Percentiles rank a stretch among this genome's conserved stretches.
Conservation (phyloP, 2,888 invertebrate species). For the Drosophila nr. fundita region DNA sequence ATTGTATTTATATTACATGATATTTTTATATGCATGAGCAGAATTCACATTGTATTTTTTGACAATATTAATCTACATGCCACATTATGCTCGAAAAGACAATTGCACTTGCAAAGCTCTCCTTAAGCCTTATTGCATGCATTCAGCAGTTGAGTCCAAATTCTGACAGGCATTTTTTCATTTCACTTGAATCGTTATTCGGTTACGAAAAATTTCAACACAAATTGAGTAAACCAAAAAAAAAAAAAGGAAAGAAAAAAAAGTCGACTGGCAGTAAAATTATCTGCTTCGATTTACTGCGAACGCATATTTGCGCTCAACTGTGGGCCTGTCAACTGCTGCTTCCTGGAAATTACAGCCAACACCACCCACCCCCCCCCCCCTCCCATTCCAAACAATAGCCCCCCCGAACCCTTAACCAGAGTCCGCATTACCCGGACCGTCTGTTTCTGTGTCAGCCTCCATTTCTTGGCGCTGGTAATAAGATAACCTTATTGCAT, state of each 20-base stretch:
- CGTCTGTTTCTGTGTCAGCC: slow-evolving; percentile 4
- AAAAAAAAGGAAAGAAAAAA: neutral
- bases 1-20: neutral
- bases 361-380: neutral
- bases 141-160: neutral
- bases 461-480: slow-evolving; percentile 53
- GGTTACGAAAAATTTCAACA: slow-evolving; percentile 12
- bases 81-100: neutral
- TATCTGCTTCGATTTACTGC: slow-evolving; percentile 56
- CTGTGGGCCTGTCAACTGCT: slow-evolving; percentile 47
- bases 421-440: neutral
- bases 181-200: slow-evolving; percentile 1
- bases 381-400: neutral
- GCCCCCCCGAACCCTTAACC: neutral
- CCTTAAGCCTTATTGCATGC: neutral
- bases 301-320: slow-evolving; percentile 29
- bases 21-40: neutral
- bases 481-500: slow-evolving; percentile 80
- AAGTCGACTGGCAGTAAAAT: slow-evolving; percentile 17
- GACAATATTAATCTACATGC: neutral
- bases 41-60: neutral
- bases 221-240: slow-evolving; percentile 36
- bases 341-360: neutral
- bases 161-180: neutral
- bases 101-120: neutral